Evolutionary conservation across 2,797 vertebrate species (phyloP).

Genomic region (Mallotus villosus): DNA sequence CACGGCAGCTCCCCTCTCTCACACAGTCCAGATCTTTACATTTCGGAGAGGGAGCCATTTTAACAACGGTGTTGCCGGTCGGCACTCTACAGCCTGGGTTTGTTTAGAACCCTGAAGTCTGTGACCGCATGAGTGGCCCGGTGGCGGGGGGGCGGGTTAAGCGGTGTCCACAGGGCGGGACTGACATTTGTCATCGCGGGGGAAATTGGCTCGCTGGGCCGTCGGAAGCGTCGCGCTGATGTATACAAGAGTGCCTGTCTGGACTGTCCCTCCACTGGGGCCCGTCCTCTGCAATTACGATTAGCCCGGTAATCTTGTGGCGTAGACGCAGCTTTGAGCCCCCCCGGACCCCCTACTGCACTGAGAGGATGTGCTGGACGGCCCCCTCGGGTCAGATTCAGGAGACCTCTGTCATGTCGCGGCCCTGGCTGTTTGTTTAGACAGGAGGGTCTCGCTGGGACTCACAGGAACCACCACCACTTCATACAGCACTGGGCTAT

Average conservation of each 20-base stretch:
- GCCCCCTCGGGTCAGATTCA: slow-evolving; percentile 41
- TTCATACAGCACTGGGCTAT: not conserved
- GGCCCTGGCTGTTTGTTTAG: slow-evolving; percentile 39
- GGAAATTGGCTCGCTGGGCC: slow-evolving; percentile 63
- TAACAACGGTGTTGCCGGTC: not conserved
- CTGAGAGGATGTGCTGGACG: slow-evolving; percentile 33
- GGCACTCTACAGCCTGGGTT: slow-evolving; percentile 20
- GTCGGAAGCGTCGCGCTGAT: slow-evolving; percentile 67
- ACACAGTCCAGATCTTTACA: too few relatives aligned
- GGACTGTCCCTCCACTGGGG: slow-evolving; percentile 44
- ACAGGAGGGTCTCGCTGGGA: slow-evolving; percentile 34
- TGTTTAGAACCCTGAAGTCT: slow-evolving; percentile 67
- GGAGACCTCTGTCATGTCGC: slow-evolving; percentile 36
- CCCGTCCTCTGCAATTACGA: slow-evolving; percentile 55
- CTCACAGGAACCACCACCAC: slow-evolving; percentile 8
- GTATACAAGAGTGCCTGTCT: slow-evolving; percentile 61
- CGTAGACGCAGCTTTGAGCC: slow-evolving; percentile 47
- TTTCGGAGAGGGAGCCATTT: too few relatives aligned
- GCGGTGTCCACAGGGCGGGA: slow-evolving; percentile 55
- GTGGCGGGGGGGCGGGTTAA: slow-evolving; percentile 48
- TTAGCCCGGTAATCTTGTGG: slow-evolving; percentile 55
- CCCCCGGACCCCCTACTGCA: slow-evolving; percentile 57
- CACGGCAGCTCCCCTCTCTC: too few relatives aligned
- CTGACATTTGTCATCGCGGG: slow-evolving; percentile 51
- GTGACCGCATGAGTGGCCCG: slow-evolving; percentile 70